A percentile compares a stretch with the other conserved stretches of the same genome.
phyloP scores from a whole-genome alignment of 1,140 invertebrate species.

The Eurosta solidaginis region DNA sequence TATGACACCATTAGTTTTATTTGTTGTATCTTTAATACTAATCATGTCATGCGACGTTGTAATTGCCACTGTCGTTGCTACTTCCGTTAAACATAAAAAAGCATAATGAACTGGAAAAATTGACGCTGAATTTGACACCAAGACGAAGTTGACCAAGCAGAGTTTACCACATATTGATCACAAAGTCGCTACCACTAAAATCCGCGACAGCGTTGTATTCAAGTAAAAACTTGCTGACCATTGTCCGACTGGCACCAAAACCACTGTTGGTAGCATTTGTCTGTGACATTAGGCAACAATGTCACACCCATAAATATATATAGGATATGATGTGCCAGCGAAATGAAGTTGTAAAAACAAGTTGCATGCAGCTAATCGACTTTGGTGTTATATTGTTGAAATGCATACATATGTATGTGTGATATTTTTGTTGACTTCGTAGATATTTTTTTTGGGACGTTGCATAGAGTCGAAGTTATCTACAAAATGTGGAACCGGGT shows the following conservation, averaged over 20 bases:
- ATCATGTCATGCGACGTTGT: constrained; percentile 60
- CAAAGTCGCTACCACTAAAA: neutral
- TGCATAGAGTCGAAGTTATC: too few relatives aligned
- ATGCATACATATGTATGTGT: neutral
- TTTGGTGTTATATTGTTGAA: neutral
- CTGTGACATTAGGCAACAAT: neutral
- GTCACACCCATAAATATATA: neutral
- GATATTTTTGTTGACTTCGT: neutral
- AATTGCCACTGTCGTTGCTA: constrained; percentile 60
- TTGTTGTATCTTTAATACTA: constrained; percentile 45
- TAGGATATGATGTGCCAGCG: constrained; percentile 11
- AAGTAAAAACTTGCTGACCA: neutral
- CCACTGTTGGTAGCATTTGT: neutral
- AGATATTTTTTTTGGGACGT: too few relatives aligned
- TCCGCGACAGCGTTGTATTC: neutral
- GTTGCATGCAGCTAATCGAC: constrained; percentile 13
- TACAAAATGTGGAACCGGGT: too few relatives aligned
- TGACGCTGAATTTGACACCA: neutral
- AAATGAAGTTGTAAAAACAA: constrained; percentile 24
- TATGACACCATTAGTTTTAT: neutral
- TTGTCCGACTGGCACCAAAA: neutral
- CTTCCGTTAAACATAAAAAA: constrained; percentile 53
- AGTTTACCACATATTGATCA: neutral
- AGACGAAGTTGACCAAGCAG: neutral
- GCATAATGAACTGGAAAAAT: constrained; percentile 11